Conservation (phyloP, 2,113 vertebrate species). For the Clupea harengus region DNA sequence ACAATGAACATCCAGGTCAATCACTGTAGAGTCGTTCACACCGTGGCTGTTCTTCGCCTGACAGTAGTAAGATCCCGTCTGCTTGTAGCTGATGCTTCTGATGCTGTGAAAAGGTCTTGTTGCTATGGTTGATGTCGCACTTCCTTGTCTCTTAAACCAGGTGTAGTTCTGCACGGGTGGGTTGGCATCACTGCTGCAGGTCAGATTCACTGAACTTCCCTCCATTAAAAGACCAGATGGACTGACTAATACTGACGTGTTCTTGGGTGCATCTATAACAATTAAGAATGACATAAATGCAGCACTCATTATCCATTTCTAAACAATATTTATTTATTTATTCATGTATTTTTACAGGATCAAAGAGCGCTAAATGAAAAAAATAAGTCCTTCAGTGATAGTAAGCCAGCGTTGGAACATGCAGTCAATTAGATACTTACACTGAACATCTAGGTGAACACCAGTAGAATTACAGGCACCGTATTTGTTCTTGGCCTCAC, state of each 20-base stretch:
- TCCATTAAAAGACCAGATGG: neutral
- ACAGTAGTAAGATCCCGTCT: too few relatives aligned
- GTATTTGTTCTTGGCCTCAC: neutral
- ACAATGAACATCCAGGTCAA: conserved; percentile 26
- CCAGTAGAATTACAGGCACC: neutral
- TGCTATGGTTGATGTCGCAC: too few relatives aligned
- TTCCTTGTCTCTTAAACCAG: conserved; percentile 19
- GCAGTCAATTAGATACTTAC: conserved; percentile 9
- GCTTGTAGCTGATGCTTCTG: too few relatives aligned
- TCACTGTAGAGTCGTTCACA: neutral
- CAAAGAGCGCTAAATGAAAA: too few relatives aligned
- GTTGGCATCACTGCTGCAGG: conserved; percentile 14
- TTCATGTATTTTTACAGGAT: too few relatives aligned
- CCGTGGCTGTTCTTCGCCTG: neutral
- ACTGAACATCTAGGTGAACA: conserved; percentile 12
- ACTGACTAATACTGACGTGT: neutral
- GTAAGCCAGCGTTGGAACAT: too few relatives aligned
- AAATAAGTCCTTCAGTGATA: too few relatives aligned
- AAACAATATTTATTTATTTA: too few relatives aligned
- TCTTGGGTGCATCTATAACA: conserved; percentile 25
- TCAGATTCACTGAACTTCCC: neutral
- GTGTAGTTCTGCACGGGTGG: conserved; percentile 18
- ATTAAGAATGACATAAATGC: too few relatives aligned
- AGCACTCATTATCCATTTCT: too few relatives aligned
- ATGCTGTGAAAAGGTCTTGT: too few relatives aligned